Evolutionary conservation across 1,140 invertebrate species (phyloP).

Genomic region (Elymnias hypermnestra): DNA sequence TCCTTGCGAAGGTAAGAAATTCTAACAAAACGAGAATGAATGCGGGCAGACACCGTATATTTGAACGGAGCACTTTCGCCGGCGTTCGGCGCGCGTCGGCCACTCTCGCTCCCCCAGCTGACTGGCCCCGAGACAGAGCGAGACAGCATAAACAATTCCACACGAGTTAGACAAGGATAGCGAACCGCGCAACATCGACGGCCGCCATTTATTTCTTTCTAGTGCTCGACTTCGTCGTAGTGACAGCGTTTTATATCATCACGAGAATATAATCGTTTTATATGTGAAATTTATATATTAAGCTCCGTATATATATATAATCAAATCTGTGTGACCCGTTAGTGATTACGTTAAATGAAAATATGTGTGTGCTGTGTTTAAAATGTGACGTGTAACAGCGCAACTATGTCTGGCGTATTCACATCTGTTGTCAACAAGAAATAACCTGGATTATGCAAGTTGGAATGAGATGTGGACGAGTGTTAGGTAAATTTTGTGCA

Average conservation of each 20-base stretch:
- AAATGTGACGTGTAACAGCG: slow-evolving; percentile 36
- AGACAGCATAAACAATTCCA: slow-evolving; percentile 19
- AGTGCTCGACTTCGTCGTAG: slow-evolving; percentile 58
- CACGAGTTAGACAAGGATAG: slow-evolving; percentile 35
- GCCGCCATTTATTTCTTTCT: slow-evolving; percentile 69
- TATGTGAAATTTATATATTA: slow-evolving; percentile 65
- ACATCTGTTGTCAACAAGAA: slow-evolving; percentile 66
- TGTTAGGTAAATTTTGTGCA: slow-evolving; percentile 55
- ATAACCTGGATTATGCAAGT: slow-evolving; percentile 73
- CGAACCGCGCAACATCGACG: slow-evolving; percentile 50
- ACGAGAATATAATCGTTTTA: slow-evolving; percentile 53
- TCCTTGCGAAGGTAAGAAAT: no score
- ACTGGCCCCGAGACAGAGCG: slow-evolving; percentile 46
- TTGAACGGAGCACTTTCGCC: slow-evolving; percentile 66
- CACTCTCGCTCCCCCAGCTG: slow-evolving; percentile 58
- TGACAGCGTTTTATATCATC: slow-evolving; percentile 63
- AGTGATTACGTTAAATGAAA: slow-evolving; percentile 27
- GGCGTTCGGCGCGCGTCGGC: slow-evolving; percentile 44
- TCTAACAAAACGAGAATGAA: no score
- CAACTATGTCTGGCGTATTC: slow-evolving; percentile 51
- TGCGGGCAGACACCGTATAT: slow-evolving; percentile 36
- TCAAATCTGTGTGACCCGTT: slow-evolving; percentile 26
- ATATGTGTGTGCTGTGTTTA: slow-evolving; percentile 36
- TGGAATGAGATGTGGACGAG: slow-evolving; percentile 62
- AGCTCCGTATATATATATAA: slow-evolving; percentile 44